Evolutionary conservation across 37 sponge, comb jelly and placozoan species (phyloP), one percentile per base, ranked within the genome.

Genomic region (Tethya wilhelma): DNA sequence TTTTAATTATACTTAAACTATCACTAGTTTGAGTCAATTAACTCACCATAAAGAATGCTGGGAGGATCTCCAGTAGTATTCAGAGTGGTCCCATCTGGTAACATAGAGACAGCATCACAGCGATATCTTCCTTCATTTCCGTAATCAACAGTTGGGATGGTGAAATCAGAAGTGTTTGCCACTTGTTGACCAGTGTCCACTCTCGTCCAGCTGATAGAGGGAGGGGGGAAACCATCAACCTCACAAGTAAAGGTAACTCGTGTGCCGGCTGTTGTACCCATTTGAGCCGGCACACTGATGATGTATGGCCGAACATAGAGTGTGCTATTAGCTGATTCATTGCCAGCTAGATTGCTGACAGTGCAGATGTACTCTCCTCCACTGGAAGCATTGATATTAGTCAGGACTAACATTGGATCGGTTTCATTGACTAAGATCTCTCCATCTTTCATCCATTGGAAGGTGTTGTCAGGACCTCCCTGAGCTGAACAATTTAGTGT

Each of bases 321-420:
- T 0, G 65, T 71, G n/a, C 44, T 46, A 23, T 31, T 66, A 53
- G 72, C 56, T 67, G 44, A 34, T 40, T 43, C 87, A 38, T 38
- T 78, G 29, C 80, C 87, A 32, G 81, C 80, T 71, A 39, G 71
- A 75, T 84, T 92, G 28, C 37, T 37, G 19, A 68, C 82, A 26
- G 64, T 46, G 64, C 93, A 92, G 12, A 28, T 75, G 58, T 92
- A 92, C 34, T 39, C 66, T 25, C 90, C 93, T n/a, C 90, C 88
- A 74, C 67, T 64, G 41, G 58, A 32, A 41, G 90, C 88, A 88
- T 22, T 75, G 9, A 76, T 60, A 7, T 45, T 20, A 36, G 29
- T 40, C 32, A 82, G 38, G 4, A 8, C 34, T 38, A 82, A 66
- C n/a, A 32, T 62, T 59, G 46, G 3, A 11, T 44, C 4, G 12